phyloP scores from a whole-genome alignment of 53 echinoderm and acorn worm species.

The Astropecten irregularis region DNA sequence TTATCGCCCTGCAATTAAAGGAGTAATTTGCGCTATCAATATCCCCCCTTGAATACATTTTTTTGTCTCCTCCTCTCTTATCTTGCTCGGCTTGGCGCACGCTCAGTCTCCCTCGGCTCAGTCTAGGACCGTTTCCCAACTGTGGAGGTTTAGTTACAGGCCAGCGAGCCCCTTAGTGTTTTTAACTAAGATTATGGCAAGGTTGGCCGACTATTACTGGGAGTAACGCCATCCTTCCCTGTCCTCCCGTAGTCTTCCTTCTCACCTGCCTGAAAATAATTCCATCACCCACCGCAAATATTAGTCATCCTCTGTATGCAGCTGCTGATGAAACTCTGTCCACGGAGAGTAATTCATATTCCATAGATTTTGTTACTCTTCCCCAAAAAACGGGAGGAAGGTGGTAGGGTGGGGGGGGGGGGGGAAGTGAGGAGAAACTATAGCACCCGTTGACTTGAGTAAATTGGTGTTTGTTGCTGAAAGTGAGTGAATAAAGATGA shows the following conservation, averaged over 20 bases:
- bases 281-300: background rate
- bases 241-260: background rate
- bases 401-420: background rate
- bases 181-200: background rate
- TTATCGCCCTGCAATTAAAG: constrained; percentile 45
- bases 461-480: constrained; percentile 1
- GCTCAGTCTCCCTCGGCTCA: too few species aligned
- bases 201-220: background rate
- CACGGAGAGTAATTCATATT: constrained; percentile 24
- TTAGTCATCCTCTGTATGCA: constrained; percentile 22
- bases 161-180: background rate
- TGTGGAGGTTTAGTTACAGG: constrained; percentile 49
- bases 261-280: constrained; percentile 40
- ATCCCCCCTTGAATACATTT: background rate
- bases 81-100: too few species aligned
- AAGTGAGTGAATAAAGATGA: constrained; percentile 18
- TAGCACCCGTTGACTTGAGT: background rate
- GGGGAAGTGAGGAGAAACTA: too few species aligned
- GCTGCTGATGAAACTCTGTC: constrained; percentile 13
- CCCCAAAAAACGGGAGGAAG: background rate
- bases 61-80: background rate
- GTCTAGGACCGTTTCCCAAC: too few species aligned
- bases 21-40: constrained; percentile 17
- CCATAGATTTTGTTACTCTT: background rate
- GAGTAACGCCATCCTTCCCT: too few species aligned